A percentile compares a stretch with the other conserved stretches of the same genome.
Conservation (phyloP, 2,888 invertebrate genomes). For the Cerceris ruficornis region DNA sequence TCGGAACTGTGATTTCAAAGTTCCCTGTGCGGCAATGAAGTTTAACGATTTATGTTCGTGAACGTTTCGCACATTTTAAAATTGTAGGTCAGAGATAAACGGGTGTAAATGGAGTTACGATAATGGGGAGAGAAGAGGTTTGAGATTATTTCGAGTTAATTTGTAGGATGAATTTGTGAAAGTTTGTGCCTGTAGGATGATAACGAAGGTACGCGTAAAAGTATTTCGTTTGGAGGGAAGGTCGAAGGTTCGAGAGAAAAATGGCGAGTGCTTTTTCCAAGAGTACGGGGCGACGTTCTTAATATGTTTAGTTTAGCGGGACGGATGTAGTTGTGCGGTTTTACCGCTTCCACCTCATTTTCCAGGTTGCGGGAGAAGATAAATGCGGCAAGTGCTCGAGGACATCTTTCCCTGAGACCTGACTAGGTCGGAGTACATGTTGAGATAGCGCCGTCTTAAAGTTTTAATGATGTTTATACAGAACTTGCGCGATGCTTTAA, state of each 20-base stretch:
- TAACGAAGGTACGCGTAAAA: background rate
- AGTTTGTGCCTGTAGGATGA: background rate
- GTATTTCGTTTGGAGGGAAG: background rate
- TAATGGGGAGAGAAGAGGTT: background rate
- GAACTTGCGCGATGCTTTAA: constrained; percentile 30
- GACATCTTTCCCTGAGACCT: constrained; percentile 10
- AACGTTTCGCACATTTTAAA: constrained; percentile 3
- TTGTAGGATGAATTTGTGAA: no score
- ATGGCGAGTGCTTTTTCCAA: constrained; percentile 1
- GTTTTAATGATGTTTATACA: constrained; percentile 68
- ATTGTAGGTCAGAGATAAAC: background rate
- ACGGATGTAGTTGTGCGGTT: background rate
- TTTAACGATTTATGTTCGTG: constrained; percentile 30
- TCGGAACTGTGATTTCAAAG: background rate
- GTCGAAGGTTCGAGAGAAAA: background rate
- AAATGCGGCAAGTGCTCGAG: constrained; percentile 22
- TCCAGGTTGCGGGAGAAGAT: background rate
- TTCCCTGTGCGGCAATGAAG: background rate
- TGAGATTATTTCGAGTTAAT: no score
- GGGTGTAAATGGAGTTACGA: background rate
- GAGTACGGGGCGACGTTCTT: background rate
- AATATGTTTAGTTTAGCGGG: no score
- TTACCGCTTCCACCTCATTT: constrained; percentile 10
- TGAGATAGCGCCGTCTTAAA: constrained; percentile 39
- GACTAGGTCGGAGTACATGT: constrained; percentile 12